Evolutionary conservation across 2,888 invertebrate genomes (phyloP).

Genomic region (Cloeon dipterum): DNA sequence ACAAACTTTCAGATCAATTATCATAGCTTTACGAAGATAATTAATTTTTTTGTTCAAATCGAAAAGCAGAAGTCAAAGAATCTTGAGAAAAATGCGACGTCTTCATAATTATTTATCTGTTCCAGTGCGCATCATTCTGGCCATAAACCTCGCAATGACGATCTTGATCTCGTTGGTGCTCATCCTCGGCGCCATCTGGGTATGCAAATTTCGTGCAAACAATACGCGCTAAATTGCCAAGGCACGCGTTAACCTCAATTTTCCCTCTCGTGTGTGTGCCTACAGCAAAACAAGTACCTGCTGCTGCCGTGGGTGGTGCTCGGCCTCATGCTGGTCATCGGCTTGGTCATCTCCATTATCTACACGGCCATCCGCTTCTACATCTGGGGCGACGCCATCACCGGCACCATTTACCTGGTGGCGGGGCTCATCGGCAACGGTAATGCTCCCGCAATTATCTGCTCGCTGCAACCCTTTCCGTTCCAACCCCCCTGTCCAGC

Average conservation of each 20-base stretch:
- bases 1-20: too few relatives aligned
- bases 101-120: too few relatives aligned
- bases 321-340: conserved; percentile 55
- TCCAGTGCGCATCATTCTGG: conserved; percentile 53
- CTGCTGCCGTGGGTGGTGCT: conserved; percentile 71
- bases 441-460: conserved; percentile 12
- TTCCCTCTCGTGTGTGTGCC: neutral
- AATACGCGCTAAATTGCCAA: neutral
- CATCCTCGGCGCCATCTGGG: conserved; percentile 50
- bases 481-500: too few relatives aligned
- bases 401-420: conserved; percentile 33
- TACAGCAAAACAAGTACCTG: conserved; percentile 50
- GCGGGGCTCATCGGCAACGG: conserved; percentile 34
- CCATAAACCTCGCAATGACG: conserved; percentile 59
- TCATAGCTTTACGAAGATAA: too few relatives aligned
- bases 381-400: conserved; percentile 30
- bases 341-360: conserved; percentile 51
- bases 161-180: conserved; percentile 56
- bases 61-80: too few relatives aligned
- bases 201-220: conserved; percentile 17
- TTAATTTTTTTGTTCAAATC: neutral
- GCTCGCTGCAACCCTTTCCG: neutral
- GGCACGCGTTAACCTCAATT: neutral
- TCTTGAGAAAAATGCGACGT: too few relatives aligned
- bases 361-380: conserved; percentile 55